Conservation (phyloP, 2,888 invertebrate genomes). For the Dasypogon diadema region DNA sequence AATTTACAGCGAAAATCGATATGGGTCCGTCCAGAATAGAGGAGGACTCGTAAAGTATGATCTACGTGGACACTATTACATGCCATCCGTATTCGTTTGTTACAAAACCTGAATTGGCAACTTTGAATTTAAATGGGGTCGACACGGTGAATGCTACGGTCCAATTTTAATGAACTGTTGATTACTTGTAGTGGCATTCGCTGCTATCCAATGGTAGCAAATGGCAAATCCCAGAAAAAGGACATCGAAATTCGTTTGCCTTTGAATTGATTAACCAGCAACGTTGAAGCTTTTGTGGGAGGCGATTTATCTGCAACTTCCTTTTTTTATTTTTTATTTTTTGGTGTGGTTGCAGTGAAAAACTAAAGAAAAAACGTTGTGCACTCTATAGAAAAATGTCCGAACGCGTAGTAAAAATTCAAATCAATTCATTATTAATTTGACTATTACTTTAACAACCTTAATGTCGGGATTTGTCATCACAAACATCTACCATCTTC, state of each 20-base stretch:
- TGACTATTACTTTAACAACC: too few species aligned
- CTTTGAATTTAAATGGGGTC: neutral
- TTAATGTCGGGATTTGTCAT: too few species aligned
- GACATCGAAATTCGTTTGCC: neutral
- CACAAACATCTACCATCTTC: too few species aligned
- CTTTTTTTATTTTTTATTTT: too few species aligned
- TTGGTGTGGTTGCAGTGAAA: too few species aligned
- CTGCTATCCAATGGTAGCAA: neutral
- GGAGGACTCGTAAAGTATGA: neutral
- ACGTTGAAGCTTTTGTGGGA: too few species aligned
- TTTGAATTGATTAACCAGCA: too few species aligned
- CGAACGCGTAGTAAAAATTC: too few species aligned
- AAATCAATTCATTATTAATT: too few species aligned
- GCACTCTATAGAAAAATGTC: too few species aligned
- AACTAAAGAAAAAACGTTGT: too few species aligned
- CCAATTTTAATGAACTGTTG: conserved; percentile 42
- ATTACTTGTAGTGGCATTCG: conserved; percentile 1
- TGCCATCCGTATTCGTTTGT: conserved; percentile 12
- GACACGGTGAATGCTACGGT: neutral
- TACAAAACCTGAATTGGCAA: neutral
- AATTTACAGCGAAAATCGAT: conserved; percentile 46
- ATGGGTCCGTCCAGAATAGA: conserved; percentile 2
- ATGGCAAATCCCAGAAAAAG: neutral
- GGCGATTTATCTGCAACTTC: too few species aligned
- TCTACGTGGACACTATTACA: neutral